These are phyloP conservation scores for Lepidonotus clava DNA, from an alignment of 2,888 invertebrate species.

Conservation along the genomic window DNA sequence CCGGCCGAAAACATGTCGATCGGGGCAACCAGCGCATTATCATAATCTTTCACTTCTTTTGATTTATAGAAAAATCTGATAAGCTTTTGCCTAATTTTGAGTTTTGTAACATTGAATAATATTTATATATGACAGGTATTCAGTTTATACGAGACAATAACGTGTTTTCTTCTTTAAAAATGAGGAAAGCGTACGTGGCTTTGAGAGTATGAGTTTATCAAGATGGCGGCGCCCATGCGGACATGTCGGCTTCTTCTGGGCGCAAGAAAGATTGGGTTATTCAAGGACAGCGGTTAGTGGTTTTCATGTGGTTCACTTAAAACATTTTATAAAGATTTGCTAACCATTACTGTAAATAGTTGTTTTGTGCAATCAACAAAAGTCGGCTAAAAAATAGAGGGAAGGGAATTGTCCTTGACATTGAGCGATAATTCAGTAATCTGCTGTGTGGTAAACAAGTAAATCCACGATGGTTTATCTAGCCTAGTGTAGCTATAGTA, in stretches of 20 bases:
- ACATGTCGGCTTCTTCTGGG: background rate
- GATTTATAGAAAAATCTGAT: too few species aligned
- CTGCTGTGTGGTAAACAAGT: too few species aligned
- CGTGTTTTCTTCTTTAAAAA: background rate
- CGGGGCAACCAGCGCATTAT: too few species aligned
- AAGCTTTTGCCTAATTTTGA: too few species aligned
- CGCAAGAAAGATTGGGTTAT: background rate
- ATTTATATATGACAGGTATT: background rate
- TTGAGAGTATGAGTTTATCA: background rate
- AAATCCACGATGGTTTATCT: too few species aligned
- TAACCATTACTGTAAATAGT: too few species aligned
- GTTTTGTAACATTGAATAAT: background rate
- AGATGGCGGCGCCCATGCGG: conserved; percentile 21
- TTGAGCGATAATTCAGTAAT: background rate
- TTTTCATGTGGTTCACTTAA: background rate
- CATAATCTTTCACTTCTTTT: too few species aligned
- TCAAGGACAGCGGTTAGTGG: background rate
- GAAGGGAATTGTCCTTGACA: background rate
- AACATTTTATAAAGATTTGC: too few species aligned
- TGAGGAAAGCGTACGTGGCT: background rate
- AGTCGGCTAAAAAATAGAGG: too few species aligned
- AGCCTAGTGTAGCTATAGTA: too few species aligned
- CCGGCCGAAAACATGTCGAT: background rate
- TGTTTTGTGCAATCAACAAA: too few species aligned
- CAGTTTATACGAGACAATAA: background rate